These are phyloP conservation scores for Apogon talboti DNA, from an alignment of 2,797 vertebrate species.

Conservation along the genomic window DNA sequence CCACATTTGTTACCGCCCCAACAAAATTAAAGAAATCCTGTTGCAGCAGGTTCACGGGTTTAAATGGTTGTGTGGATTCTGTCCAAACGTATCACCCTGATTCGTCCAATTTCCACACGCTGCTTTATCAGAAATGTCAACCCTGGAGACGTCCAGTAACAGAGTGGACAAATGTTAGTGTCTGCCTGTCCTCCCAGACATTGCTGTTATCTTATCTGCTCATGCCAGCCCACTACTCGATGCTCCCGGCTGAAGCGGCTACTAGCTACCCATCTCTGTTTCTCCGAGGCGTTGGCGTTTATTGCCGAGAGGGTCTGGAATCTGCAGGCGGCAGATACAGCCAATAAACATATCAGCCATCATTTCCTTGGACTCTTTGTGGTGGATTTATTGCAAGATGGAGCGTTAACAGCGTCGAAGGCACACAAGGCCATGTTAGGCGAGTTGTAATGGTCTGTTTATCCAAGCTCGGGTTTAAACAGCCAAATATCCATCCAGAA, in stretches of 20 bases:
- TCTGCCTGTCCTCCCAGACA: slow-evolving; percentile 38
- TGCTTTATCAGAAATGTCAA: slow-evolving; percentile 58
- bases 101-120: slow-evolving; percentile 50
- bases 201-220: slow-evolving; percentile 71
- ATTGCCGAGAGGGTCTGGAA: slow-evolving; percentile 67
- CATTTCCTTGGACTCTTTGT: slow-evolving; percentile 61
- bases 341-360: slow-evolving; percentile 82
- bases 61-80: slow-evolving; percentile 47
- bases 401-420: slow-evolving; percentile 56
- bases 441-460: slow-evolving; percentile 72
- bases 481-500: slow-evolving; percentile 61
- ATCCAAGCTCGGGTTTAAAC: slow-evolving; percentile 70
- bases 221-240: slow-evolving; percentile 64
- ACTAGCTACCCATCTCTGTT: slow-evolving; percentile 45
- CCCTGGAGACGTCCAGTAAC: slow-evolving; percentile 15
- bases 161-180: slow-evolving; percentile 33
- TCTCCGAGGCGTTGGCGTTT: slow-evolving; percentile 67
- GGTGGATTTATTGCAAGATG: slow-evolving; percentile 74
- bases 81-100: slow-evolving; percentile 52
- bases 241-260: slow-evolving; percentile 42
- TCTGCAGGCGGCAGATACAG: slow-evolving; percentile 81
- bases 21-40: slow-evolving; percentile 58
- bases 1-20: slow-evolving; percentile 59
- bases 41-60: slow-evolving; percentile 58
- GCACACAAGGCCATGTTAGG: slow-evolving; percentile 65